Evolutionary conservation across 1,140 invertebrate species (phyloP).

Genomic region (Bacillus rossius): DNA sequence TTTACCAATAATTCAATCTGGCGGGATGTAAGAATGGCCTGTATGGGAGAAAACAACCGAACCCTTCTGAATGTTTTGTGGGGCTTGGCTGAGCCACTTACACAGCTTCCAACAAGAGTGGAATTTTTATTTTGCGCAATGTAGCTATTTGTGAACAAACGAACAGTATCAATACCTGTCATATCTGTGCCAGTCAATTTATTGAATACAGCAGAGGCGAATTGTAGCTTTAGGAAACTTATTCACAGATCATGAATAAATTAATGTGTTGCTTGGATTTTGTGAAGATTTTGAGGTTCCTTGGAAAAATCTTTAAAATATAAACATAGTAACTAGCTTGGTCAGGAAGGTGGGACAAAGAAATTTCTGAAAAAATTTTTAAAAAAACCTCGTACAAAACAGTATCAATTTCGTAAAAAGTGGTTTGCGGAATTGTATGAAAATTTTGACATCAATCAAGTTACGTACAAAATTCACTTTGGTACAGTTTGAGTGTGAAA

Average conservation of each 20-base stretch:
- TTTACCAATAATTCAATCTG: constrained; percentile 28
- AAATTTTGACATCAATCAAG: too few relatives aligned
- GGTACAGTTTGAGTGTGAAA: too few relatives aligned
- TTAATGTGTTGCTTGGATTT: constrained; percentile 25
- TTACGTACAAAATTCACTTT: too few relatives aligned
- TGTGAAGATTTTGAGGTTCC: constrained; percentile 30
- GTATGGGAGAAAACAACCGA: constrained; percentile 23
- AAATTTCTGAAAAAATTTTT: too few relatives aligned
- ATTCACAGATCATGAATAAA: constrained; percentile 32
- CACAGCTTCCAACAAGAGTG: constrained; percentile 21
- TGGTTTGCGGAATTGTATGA: too few relatives aligned
- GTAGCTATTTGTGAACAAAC: constrained; percentile 28
- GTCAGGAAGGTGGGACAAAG: too few relatives aligned
- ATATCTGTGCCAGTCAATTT: constrained; percentile 22
- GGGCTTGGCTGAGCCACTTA: constrained; percentile 18
- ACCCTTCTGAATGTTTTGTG: constrained; percentile 12
- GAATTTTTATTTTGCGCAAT: constrained; percentile 33
- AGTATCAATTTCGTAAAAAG: too few relatives aligned
- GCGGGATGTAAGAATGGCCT: constrained; percentile 30
- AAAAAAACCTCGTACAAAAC: too few relatives aligned
- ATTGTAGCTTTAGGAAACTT: constrained; percentile 29
- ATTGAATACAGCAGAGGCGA: constrained; percentile 30
- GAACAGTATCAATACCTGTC: constrained; percentile 18
- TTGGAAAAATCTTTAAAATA: constrained; percentile 32
- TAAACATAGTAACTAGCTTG: constrained; percentile 36